Conservation (phyloP, 2,888 invertebrate genomes). For the Ferrisia virgata region DNA sequence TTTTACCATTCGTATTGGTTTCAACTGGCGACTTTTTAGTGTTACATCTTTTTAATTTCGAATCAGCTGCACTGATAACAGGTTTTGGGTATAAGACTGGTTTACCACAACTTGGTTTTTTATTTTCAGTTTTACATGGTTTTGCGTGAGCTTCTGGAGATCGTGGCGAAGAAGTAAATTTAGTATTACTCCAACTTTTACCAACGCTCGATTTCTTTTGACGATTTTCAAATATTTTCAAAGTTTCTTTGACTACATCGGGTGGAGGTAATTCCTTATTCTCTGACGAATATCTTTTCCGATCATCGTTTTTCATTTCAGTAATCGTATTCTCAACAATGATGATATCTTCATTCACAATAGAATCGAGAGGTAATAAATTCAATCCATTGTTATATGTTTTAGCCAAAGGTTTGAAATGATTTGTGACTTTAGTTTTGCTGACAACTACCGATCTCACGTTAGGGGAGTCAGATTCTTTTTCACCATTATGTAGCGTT, state of each 20-base stretch:
- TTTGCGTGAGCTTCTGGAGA: background rate
- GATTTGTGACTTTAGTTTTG: constrained; percentile 38
- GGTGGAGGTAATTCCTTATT: constrained; percentile 81
- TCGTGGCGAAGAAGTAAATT: background rate
- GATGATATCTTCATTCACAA: constrained; percentile 52
- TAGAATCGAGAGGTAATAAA: constrained; percentile 48
- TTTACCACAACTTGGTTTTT: background rate
- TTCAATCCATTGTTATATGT: constrained; percentile 25
- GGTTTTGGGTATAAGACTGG: constrained; percentile 39
- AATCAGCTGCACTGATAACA: background rate
- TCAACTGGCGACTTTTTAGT: background rate
- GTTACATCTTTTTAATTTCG: background rate
- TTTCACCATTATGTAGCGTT: constrained; percentile 65
- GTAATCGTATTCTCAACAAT: constrained; percentile 51
- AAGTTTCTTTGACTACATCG: constrained; percentile 81
- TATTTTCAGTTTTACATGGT: background rate
- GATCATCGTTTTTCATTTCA: constrained; percentile 31
- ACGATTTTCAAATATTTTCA: constrained; percentile 72
- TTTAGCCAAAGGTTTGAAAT: background rate
- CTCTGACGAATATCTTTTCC: constrained; percentile 52
- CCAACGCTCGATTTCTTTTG: background rate
- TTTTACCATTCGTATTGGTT: background rate
- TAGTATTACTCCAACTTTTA: background rate
- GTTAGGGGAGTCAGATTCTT: background rate
- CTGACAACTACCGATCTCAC: constrained; percentile 33